phyloP scores from a whole-genome alignment of 2,113 vertebrate species.

The Rhinolophus sinicus region DNA sequence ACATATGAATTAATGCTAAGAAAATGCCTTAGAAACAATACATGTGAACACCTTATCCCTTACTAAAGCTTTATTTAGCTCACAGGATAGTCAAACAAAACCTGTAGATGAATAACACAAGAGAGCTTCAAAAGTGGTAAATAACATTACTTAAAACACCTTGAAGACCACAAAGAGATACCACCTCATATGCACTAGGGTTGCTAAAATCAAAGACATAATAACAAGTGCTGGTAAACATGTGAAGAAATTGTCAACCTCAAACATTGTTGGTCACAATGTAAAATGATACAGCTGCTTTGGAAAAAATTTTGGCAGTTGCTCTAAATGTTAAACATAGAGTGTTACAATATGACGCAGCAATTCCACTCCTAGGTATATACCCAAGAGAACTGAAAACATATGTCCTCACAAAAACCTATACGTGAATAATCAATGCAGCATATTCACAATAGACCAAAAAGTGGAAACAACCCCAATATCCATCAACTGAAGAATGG shows the following conservation, averaged over 20 bases:
- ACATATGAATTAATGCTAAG: constrained; percentile 12
- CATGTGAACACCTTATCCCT: background rate
- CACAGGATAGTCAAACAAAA: background rate
- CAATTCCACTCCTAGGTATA: background rate
- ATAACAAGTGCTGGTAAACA: background rate
- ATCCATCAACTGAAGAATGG: background rate
- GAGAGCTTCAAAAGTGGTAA: background rate
- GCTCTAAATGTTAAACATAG: constrained; percentile 21
- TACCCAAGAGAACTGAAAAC: background rate
- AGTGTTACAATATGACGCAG: background rate
- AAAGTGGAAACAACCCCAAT: background rate
- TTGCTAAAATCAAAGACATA: constrained; percentile 39
- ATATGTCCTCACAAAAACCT: background rate
- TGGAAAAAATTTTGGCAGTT: background rate
- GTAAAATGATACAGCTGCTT: background rate
- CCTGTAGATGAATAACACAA: background rate
- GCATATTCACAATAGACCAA: background rate
- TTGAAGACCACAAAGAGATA: background rate
- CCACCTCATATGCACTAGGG: background rate
- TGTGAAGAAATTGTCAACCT: background rate
- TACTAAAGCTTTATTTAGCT: constrained; percentile 33
- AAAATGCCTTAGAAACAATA: background rate
- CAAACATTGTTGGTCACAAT: background rate
- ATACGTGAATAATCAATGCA: background rate
- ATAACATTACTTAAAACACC: background rate